A percentile compares a stretch with the other conserved stretches of the same genome.
phyloP scores from a whole-genome alignment of 2,888 invertebrate species.

The Lycia hirtaria region DNA sequence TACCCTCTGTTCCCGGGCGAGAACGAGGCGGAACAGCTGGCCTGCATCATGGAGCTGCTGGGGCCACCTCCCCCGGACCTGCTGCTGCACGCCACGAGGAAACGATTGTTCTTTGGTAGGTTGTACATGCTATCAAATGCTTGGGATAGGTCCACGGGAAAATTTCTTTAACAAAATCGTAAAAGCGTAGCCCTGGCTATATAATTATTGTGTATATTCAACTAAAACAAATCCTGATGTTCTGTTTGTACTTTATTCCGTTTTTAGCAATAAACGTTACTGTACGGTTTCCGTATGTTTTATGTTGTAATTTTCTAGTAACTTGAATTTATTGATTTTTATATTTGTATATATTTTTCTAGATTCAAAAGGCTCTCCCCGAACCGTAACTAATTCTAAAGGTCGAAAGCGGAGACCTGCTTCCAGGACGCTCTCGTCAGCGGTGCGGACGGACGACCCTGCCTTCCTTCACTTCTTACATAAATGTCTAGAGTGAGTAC shows the following conservation, averaged over 20 bases:
- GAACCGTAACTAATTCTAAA: constrained; percentile 96
- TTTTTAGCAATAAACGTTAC: no score
- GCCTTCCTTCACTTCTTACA: constrained; percentile 96
- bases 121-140: constrained; percentile 3
- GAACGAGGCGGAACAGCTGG: constrained; percentile 98
- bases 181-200: no score
- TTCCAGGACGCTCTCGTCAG: constrained; percentile 92
- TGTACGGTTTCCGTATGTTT: no score
- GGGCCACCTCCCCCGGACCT: constrained; percentile 95
- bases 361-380: constrained; percentile 96
- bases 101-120: constrained; percentile 93
- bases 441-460: constrained; percentile 93
- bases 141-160: background rate
- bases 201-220: no score
- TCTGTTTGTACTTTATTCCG: no score
- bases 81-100: constrained; percentile 93
- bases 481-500: constrained; percentile 94
- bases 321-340: background rate
- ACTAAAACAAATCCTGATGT: no score
- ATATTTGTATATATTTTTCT: constrained; percentile 30
- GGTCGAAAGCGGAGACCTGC: constrained; percentile 96
- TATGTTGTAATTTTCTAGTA: no score
- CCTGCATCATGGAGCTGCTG: constrained; percentile 98
- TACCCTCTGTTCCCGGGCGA: constrained; percentile 98
- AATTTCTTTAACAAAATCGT: background rate